Evolutionary conservation across 2,797 vertebrate species (phyloP).

Genomic region (Caiman crocodilus): DNA sequence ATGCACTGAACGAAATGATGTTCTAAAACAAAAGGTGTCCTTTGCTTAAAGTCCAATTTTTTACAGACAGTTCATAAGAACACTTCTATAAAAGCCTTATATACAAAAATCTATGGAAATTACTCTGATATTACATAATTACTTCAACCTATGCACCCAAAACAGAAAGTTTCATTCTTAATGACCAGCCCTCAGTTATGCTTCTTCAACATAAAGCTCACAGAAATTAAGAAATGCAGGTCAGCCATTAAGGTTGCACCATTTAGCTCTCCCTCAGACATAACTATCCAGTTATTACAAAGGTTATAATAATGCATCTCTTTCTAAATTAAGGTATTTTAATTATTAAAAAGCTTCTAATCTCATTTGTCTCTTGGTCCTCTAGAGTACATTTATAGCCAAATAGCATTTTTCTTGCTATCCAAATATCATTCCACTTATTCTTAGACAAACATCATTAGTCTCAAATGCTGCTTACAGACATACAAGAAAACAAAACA

Average conservation of each 20-base stretch:
- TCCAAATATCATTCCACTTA: too few relatives aligned
- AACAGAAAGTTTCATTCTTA: constrained; percentile 32
- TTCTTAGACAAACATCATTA: too few relatives aligned
- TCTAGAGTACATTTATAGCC: too few relatives aligned
- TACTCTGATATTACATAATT: constrained; percentile 51
- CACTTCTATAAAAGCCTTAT: constrained; percentile 30
- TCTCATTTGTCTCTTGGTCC: background rate
- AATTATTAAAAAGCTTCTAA: background rate
- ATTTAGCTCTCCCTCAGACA: background rate
- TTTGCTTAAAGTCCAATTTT: background rate
- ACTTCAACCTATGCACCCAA: constrained; percentile 38
- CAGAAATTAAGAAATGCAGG: background rate
- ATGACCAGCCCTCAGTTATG: background rate
- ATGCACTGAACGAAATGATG: background rate
- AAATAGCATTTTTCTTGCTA: too few relatives aligned
- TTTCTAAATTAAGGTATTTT: background rate
- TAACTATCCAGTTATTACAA: background rate
- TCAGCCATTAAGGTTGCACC: background rate
- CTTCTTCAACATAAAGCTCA: background rate
- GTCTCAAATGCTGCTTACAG: too few relatives aligned
- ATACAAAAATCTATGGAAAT: constrained; percentile 50
- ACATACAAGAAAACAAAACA: background rate
- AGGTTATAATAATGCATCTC: background rate
- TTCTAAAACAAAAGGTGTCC: constrained; percentile 36
- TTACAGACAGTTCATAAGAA: constrained; percentile 17